Conservation (phyloP, 2,797 vertebrate species). For the Darevskia nairensis region DNA sequence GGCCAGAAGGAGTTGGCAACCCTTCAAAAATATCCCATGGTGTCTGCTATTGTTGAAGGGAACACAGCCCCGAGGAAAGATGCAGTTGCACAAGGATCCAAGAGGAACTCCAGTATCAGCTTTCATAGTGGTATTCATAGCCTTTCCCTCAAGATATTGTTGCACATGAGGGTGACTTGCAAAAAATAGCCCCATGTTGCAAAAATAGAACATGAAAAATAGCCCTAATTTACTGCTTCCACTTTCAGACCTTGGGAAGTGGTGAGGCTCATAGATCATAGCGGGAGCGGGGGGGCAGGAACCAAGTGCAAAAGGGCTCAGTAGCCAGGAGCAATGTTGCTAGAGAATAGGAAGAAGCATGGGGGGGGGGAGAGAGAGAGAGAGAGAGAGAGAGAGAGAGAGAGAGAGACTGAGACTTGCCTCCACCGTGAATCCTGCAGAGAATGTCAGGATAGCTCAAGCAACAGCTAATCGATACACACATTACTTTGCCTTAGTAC, state of each 20-base stretch:
- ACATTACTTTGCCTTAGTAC: not conserved
- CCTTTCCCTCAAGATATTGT: conserved; percentile 6
- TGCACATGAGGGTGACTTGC: not conserved
- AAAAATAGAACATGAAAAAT: conserved; percentile 18
- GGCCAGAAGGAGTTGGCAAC: not conserved
- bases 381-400: conserved; percentile 13
- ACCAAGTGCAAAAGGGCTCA: conserved; percentile 25
- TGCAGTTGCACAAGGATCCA: not conserved
- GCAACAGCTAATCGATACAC: conserved; percentile 44
- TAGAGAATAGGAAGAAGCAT: conserved; percentile 1
- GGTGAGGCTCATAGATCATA: conserved; percentile 24
- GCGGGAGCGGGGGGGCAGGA: not conserved
- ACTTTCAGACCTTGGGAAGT: conserved; percentile 49
- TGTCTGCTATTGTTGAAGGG: not conserved
- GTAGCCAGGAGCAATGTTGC: conserved; percentile 19
- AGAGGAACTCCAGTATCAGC: not conserved
- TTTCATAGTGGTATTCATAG: conserved; percentile 5
- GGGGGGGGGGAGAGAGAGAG: not conserved
- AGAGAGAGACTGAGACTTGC: not conserved
- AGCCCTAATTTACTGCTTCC: conserved; percentile 26
- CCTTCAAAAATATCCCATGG: not conserved
- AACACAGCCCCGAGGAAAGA: not conserved
- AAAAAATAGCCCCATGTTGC: not conserved
- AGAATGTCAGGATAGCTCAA: conserved; percentile 7
- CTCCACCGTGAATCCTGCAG: conserved; percentile 22